Conservation (phyloP, 2,113 vertebrate genomes). For the Pithys albifrons region DNA sequence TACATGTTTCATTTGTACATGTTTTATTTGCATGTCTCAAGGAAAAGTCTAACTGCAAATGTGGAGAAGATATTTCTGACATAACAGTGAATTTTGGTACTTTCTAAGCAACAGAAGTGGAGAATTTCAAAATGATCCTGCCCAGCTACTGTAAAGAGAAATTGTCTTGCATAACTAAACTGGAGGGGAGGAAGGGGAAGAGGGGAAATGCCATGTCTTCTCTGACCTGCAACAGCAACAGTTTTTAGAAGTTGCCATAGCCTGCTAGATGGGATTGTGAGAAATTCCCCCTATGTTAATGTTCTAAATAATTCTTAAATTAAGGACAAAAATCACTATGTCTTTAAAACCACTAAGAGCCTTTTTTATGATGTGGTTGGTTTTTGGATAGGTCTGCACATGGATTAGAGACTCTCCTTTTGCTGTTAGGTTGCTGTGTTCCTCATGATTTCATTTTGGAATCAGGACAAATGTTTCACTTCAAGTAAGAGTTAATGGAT, state of each 20-base stretch:
- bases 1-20: not conserved
- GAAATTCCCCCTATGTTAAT: not conserved
- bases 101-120: not conserved
- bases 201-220: not conserved
- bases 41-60: not conserved
- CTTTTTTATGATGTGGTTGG: not conserved
- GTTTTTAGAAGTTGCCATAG: not conserved
- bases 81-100: not conserved
- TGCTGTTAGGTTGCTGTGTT: not conserved
- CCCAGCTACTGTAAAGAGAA: not conserved
- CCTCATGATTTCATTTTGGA: not conserved
- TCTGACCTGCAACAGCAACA: not conserved
- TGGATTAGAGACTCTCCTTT: not conserved
- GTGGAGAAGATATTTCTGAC: not conserved
- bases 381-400: not conserved
- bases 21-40: not conserved
- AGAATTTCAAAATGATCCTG: not conserved
- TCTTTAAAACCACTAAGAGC: not conserved
- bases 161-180: not conserved
- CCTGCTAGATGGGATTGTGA: not conserved
- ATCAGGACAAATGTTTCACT: not conserved
- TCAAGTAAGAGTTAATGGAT: not conserved
- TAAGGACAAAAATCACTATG: not conserved
- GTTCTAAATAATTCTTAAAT: not conserved
- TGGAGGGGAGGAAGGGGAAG: rapidly evolving